Conservation (phyloP, 1,140 invertebrate species). For the Temnothorax longispinosus region DNA sequence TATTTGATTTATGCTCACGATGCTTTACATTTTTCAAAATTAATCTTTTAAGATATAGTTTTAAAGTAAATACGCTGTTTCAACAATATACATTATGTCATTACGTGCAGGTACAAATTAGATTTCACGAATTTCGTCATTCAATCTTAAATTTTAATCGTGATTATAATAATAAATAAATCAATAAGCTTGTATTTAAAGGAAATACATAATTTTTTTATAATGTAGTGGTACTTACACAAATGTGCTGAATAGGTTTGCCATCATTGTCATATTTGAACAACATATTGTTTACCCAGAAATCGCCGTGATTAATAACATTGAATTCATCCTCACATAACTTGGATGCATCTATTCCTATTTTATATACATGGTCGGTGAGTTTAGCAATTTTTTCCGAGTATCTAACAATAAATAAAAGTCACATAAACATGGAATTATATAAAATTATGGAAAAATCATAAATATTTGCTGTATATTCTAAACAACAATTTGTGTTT, state of each 20-base stretch:
- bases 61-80: background rate
- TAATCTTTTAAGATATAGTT: background rate
- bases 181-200: background rate
- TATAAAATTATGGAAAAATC: background rate
- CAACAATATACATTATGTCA: background rate
- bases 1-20: background rate
- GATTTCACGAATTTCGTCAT: background rate
- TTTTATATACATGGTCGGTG: slow-evolving; percentile 71
- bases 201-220: background rate
- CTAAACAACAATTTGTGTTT: background rate
- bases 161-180: background rate
- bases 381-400: slow-evolving; percentile 83
- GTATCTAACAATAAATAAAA: slow-evolving; percentile 76
- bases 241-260: slow-evolving; percentile 85
- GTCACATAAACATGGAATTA: background rate
- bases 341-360: slow-evolving; percentile 72
- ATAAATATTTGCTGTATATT: slow-evolving; percentile 7
- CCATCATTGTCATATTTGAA: slow-evolving; percentile 86
- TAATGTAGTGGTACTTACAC: slow-evolving; percentile 82
- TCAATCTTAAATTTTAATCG: background rate
- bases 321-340: slow-evolving; percentile 84
- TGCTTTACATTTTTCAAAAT: too few species aligned
- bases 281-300: slow-evolving; percentile 90
- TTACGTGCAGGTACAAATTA: background rate
- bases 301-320: slow-evolving; percentile 89